These are phyloP conservation scores for Aurelia sp. DNA, from an alignment of 30 jellyfish, hydroid and myxozoan species.

Conservation along the genomic window DNA sequence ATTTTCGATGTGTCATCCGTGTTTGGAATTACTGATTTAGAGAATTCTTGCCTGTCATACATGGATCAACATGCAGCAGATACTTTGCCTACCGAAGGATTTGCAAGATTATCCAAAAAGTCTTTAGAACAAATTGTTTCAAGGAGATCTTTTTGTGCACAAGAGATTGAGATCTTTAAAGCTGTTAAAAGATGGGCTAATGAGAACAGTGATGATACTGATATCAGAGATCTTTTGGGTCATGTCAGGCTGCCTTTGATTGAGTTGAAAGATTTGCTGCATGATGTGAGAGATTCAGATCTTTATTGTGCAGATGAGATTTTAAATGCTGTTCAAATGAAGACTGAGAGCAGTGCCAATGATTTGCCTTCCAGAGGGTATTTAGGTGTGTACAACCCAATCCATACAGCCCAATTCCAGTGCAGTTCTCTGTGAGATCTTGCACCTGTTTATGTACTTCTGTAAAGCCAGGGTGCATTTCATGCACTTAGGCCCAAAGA, in stretches of 20 bases:
- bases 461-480: too few relatives aligned
- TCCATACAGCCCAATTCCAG: too few relatives aligned
- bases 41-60: constrained; percentile 62
- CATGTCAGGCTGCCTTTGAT: constrained; percentile 87
- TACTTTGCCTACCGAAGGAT: constrained; percentile 72
- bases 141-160: constrained; percentile 90
- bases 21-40: constrained; percentile 52
- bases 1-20: constrained; percentile 83
- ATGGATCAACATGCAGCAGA: constrained; percentile 96
- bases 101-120: constrained; percentile 61
- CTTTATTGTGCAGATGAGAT: constrained; percentile 77
- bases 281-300: constrained; percentile 75
- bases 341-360: constrained; percentile 71
- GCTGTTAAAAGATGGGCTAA: constrained; percentile 81
- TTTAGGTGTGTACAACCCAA: constrained; percentile 74
- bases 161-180: constrained; percentile 76
- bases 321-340: constrained; percentile 89
- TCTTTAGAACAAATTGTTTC: constrained; percentile 65
- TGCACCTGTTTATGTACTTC: too few relatives aligned
- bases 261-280: constrained; percentile 70
- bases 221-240: constrained; percentile 29
- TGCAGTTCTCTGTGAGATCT: too few relatives aligned
- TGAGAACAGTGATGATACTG: constrained; percentile 39
- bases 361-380: constrained; percentile 91
- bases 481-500: too few relatives aligned